These are phyloP conservation scores for Ursus arctos DNA, from an alignment of 2,113 vertebrate species.

Conservation along the genomic window DNA sequence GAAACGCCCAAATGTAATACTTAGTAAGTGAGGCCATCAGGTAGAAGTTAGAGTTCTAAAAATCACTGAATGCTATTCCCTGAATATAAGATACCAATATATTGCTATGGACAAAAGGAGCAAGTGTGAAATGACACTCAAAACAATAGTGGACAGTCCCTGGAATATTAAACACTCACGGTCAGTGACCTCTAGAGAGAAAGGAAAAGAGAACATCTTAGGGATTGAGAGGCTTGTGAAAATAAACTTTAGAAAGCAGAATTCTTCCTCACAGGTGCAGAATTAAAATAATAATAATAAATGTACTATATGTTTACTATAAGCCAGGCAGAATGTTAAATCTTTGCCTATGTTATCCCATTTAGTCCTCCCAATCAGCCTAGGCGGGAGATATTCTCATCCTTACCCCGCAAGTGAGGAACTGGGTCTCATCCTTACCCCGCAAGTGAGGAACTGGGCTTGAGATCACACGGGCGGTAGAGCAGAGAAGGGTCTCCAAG, in stretches of 20 bases:
- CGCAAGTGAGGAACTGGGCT: not conserved
- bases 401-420: not conserved
- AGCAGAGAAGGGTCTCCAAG: not conserved
- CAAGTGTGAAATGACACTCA: not conserved
- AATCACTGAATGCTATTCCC: not conserved
- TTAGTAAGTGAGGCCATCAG: not conserved
- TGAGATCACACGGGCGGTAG: not conserved
- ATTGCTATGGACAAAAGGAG: not conserved
- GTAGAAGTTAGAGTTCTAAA: not conserved
- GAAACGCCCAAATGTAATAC: not conserved
- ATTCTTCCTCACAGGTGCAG: conserved; percentile 44
- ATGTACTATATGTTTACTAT: not conserved
- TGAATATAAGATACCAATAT: not conserved
- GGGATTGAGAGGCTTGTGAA: not conserved
- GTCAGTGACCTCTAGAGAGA: not conserved
- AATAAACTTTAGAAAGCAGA: conserved; percentile 34
- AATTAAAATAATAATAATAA: conserved; percentile 54
- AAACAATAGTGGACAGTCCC: not conserved
- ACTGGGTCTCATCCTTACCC: not conserved
- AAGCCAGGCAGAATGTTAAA: not conserved
- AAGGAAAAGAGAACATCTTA: not conserved
- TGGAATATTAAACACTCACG: not conserved
- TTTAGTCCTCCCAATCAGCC: not conserved
- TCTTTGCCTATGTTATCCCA: not conserved
- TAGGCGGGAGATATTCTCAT: not conserved